These are phyloP conservation scores for Odocoileus virginianus DNA, from an alignment of 2,113 vertebrate species.

Conservation along the genomic window DNA sequence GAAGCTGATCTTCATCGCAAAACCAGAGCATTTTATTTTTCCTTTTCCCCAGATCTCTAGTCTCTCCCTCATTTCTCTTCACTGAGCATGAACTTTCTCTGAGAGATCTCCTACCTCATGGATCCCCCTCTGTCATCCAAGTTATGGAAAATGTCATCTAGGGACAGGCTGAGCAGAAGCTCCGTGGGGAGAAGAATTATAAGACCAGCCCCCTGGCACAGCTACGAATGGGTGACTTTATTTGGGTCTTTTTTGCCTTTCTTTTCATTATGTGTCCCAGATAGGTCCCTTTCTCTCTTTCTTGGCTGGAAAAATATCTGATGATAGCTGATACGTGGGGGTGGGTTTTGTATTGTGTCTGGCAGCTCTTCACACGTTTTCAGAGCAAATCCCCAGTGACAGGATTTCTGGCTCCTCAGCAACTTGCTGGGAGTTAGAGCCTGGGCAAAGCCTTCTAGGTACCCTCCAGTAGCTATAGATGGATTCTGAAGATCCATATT, in stretches of 20 bases:
- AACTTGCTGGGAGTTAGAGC: background rate
- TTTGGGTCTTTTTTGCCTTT: background rate
- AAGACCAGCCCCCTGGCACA: background rate
- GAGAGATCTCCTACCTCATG: background rate
- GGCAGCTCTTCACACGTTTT: background rate
- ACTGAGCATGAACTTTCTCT: background rate
- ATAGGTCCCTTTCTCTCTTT: background rate
- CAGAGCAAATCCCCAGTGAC: background rate
- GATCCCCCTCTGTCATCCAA: background rate
- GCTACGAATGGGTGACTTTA: background rate
- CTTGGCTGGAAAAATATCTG: background rate
- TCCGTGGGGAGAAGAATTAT: background rate
- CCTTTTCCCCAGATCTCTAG: background rate
- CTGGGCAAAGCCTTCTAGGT: background rate
- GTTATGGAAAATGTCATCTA: background rate
- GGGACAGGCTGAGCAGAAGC: background rate
- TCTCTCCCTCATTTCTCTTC: background rate
- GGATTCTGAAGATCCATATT: background rate
- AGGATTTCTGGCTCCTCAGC: background rate
- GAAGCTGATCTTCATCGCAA: background rate
- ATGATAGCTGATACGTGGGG: background rate
- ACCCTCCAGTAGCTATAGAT: background rate
- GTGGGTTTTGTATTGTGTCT: background rate
- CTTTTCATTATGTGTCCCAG: background rate
- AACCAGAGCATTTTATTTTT: background rate